These are phyloP conservation scores for Hippocampus abdominalis DNA, from an alignment of 2,113 vertebrate genomes.

Conservation along the genomic window DNA sequence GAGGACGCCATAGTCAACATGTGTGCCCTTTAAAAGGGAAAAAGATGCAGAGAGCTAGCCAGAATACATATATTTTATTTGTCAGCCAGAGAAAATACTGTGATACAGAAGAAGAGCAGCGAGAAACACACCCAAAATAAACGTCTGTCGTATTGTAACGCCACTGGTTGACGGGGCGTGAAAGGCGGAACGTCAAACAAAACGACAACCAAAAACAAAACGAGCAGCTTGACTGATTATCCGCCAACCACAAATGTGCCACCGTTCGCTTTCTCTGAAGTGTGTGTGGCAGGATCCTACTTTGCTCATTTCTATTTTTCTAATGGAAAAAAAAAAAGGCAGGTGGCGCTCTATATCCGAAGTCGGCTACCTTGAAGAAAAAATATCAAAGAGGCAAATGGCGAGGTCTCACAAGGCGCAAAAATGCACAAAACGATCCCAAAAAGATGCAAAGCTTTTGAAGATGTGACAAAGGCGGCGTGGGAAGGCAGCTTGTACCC, in stretches of 20 bases:
- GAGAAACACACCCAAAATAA: background rate
- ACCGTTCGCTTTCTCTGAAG: background rate
- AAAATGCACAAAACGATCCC: background rate
- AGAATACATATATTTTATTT: constrained; percentile 12
- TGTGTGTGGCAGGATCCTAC: background rate
- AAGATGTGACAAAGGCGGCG: constrained; percentile 10
- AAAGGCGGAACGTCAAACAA: background rate
- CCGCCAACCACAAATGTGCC: background rate
- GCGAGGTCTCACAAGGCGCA: background rate
- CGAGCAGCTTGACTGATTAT: no score
- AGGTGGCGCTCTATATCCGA: background rate
- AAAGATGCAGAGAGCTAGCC: background rate
- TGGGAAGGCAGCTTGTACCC: constrained; percentile 51
- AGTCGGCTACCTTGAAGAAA: background rate
- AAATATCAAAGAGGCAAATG: background rate
- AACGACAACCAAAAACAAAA: background rate
- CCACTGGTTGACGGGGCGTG: background rate
- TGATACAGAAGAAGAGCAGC: background rate
- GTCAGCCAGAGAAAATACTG: constrained; percentile 1
- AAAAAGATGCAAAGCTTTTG: constrained; percentile 8
- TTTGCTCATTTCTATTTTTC: background rate
- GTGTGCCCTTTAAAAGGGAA: background rate
- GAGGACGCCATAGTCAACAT: background rate
- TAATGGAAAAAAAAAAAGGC: background rate
- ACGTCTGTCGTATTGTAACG: background rate